Base-by-base conservation (phyloP, 2,797 vertebrate genomes). In the Oophaga sylvatica region DNA sequence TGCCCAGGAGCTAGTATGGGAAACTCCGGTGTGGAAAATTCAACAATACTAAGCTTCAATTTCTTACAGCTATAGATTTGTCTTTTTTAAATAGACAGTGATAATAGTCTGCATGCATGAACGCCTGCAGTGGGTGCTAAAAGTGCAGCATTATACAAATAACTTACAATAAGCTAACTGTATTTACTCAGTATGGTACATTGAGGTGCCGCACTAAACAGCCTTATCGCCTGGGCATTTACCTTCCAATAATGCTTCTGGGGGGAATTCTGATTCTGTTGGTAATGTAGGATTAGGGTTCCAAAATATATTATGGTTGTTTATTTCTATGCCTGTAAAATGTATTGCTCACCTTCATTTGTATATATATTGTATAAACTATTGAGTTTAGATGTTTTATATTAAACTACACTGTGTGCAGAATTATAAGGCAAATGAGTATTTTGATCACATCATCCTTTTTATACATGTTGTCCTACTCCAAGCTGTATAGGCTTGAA, bases 1-100 rank as follows among this genome's bases (percentile, higher is more conserved):
- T 95, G 93, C 92, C 96, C 94, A 94, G 95, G 92, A 95, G 91
- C 92, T 91, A 95, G 94, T 94, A 94, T 95, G 93, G 92, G 93
- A 95, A 76, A 93, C 92, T 88, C 90, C 90, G 89, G 92, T 89
- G 89, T 93, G 92, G 85, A 92, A 92, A 91, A 89, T 89, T 92
- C 92, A 91, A 93, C 90, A 91, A 91, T 93, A 93, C 92, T 90
- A 92, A 90, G 90, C 93, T 91, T 90, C 93, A 90, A 90, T 91
- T 91, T 90, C 87, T 90, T 83, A 90, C 89, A 92, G 90, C 91
- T 90, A 89, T 93, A 91, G 91, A 88, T 71, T 90, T 90, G 75
- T 84, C 83, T 90, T 91, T 92, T 92, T 84, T 90, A 90, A 90
- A 82, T 91, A 90, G 63, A 89, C 88, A 90, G 92, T 91, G 90